Base-by-base conservation (phyloP, 2,888 invertebrate species). In the Mesoligia furuncula region DNA sequence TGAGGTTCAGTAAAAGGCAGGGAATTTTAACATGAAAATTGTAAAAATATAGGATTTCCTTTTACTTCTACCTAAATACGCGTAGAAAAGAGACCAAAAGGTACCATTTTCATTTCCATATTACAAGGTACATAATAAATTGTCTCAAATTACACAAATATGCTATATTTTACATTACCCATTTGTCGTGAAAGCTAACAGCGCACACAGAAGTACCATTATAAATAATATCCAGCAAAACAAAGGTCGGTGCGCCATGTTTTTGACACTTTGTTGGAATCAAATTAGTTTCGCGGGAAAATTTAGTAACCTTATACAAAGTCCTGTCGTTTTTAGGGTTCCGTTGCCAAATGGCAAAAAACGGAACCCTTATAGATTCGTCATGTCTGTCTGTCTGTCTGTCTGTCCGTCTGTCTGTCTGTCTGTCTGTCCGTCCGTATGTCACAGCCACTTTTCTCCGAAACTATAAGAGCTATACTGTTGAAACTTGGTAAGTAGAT, bases 231-330 rank as follows among this genome's bases (percentile, higher is more conserved):
- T 86, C 84, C 75, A 83, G 73, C 82, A 81, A 86, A 90, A 91
- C 92, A 91, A 91, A 91, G 90, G 90, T 89, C 84, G 77, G 64
- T n/a, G 81, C 85, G 89, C 87, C 86, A 85, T 92, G 93, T 89
- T 90, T 90, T 89, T 90, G 93, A 92, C 93, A 92, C 90, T 91
- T 92, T 82, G 89, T 80, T 84, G 79, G 83, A 90, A 90, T 90
- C 88, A 91, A 92, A 92, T 93, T 93, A 91, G 89, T 89, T 90
- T 86, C 75, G 85, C 74, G 79, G 77, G 74, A 79, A 83, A 86
- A 89, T 89, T 87, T 83, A 78, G 88, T 81, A 87, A 84, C 84
- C 77, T 81, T 87, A 83, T 73, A 74, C 82, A 79, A 83, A 86
- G 79, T 76, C 67, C 70, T 59, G 73, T 48, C 75, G 77, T 86